A percentile compares a stretch with the other conserved stretches of the same genome.
Evolutionary conservation across 2,797 vertebrate species (phyloP).

Genomic region (Tapera naevia): DNA sequence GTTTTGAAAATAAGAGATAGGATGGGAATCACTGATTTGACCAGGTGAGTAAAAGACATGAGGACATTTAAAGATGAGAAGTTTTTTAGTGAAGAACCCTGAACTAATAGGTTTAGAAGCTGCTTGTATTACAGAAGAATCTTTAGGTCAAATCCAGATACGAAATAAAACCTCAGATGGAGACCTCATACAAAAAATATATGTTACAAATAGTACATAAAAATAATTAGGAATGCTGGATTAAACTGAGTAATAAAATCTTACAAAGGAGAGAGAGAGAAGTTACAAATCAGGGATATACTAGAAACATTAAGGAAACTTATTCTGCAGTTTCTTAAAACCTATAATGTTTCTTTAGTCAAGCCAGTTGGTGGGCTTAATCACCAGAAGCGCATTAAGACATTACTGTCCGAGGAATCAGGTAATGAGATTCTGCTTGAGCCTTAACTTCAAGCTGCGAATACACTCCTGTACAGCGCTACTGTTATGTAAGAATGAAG

Average conservation of each 20-base stretch:
- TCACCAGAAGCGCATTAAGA: background rate
- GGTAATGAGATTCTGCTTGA: background rate
- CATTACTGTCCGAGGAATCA: background rate
- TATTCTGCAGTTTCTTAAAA: background rate
- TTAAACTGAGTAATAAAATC: background rate
- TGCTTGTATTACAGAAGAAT: background rate
- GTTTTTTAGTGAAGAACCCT: background rate
- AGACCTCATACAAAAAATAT: background rate
- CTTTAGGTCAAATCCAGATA: background rate
- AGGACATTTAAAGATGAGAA: background rate
- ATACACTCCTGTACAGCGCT: background rate
- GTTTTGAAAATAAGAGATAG: conserved; percentile 1
- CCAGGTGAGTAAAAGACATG: background rate
- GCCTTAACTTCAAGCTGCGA: background rate
- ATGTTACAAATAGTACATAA: background rate
- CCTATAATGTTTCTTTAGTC: background rate
- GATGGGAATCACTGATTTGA: background rate
- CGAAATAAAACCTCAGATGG: conserved; percentile 13
- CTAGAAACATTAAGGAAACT: background rate
- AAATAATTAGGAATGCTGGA: background rate
- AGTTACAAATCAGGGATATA: background rate
- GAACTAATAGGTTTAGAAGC: background rate
- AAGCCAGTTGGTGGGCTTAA: background rate
- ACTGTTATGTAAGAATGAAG: background rate
- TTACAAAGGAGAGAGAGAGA: background rate